phyloP scores from a whole-genome alignment of 2,888 invertebrate species.

The Geophilus truncorum region DNA sequence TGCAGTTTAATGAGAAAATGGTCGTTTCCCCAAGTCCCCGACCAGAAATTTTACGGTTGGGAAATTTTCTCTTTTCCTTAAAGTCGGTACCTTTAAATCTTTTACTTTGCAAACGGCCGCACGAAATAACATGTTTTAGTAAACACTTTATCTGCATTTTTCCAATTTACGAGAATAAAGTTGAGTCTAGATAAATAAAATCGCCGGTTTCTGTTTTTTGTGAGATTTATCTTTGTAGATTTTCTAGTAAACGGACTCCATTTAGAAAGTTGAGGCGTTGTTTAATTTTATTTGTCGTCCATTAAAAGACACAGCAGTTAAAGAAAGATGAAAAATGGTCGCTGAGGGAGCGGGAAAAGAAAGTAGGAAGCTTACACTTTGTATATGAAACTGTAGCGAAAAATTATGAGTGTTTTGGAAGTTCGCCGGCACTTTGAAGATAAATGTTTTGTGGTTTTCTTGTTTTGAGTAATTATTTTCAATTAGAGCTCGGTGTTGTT shows the following conservation, averaged over 20 bases:
- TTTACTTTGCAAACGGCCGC: neutral
- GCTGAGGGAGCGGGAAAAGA: neutral
- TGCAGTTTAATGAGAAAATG: neutral
- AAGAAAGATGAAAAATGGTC: neutral
- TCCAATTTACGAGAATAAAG: neutral
- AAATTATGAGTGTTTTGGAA: conserved; percentile 27
- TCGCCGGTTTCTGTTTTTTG: neutral
- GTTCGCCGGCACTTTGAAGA: neutral
- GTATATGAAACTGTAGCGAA: conserved; percentile 11
- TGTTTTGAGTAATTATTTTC: conserved; percentile 9
- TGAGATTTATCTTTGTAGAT: neutral
- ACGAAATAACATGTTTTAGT: neutral
- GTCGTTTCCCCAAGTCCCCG: neutral
- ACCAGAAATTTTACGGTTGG: neutral
- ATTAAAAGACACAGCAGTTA: neutral
- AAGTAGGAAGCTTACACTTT: neutral
- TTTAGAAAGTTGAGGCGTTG: neutral
- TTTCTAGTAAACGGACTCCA: neutral
- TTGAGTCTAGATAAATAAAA: neutral
- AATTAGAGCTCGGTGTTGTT: neutral
- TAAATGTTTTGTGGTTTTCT: conserved; percentile 8
- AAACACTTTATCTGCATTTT: neutral
- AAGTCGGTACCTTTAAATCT: neutral
- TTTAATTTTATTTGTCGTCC: conserved; percentile 7
- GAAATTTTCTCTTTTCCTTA: neutral